Evolutionary conservation across 1,140 invertebrate species (phyloP).

Genomic region (Scaptomyza pallida): DNA sequence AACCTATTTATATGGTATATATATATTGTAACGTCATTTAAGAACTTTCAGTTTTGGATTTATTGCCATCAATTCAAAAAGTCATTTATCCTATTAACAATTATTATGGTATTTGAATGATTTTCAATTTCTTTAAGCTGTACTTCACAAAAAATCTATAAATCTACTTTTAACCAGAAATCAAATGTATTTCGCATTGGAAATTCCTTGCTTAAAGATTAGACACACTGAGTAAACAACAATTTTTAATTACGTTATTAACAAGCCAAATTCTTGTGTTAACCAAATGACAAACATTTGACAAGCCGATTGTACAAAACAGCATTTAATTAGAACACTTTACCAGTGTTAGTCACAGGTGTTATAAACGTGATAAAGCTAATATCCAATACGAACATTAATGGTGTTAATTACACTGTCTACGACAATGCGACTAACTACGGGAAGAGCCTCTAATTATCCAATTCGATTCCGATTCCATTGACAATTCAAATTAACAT

Average conservation of each 20-base stretch:
- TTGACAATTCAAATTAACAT: constrained; percentile 62
- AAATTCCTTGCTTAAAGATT: constrained; percentile 2
- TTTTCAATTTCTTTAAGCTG: too few relatives aligned
- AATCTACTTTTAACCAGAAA: background rate
- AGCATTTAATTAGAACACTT: constrained; percentile 40
- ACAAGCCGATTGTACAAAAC: constrained; percentile 23
- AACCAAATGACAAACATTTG: constrained; percentile 41
- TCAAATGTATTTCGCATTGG: background rate
- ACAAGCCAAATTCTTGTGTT: constrained; percentile 12
- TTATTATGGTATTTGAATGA: too few relatives aligned
- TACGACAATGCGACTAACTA: too few relatives aligned
- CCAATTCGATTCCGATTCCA: constrained; percentile 50
- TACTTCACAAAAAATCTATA: background rate
- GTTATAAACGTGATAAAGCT: constrained; percentile 10
- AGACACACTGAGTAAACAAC: constrained; percentile 5
- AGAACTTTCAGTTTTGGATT: too few relatives aligned
- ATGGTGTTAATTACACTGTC: constrained; percentile 16
- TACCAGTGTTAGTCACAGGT: constrained; percentile 18
- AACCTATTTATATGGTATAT: background rate
- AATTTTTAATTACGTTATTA: constrained; percentile 39
- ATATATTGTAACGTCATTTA: background rate
- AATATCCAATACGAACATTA: constrained; percentile 1
- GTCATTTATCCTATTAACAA: background rate
- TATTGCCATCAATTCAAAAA: too few relatives aligned
- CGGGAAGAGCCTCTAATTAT: constrained; percentile 33